Evolutionary conservation across 2,797 vertebrate genomes (phyloP), one percentile per base, ranked within the genome.

Genomic region (Prunella strophiata): DNA sequence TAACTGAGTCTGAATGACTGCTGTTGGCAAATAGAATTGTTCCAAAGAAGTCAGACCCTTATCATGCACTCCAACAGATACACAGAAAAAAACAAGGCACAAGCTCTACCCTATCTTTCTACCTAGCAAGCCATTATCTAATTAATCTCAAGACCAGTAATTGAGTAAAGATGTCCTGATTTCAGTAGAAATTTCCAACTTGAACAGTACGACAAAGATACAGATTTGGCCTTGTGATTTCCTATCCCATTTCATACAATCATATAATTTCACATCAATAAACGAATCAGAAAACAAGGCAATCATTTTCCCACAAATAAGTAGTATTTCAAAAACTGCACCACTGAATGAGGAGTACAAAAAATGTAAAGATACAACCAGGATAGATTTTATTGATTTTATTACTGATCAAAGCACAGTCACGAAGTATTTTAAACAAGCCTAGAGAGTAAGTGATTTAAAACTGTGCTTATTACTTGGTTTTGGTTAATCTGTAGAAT

Each of bases 401-500:
- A 84, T 81, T 63, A 93, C 34, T 32, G 32, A 88, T 86, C 34
- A 85, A 73, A 71, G 90, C 65, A 95, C 48, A 66, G 78, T 42
- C 78, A 94, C 42, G 76, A 72, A 85, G 30, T 89, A 94, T 63
- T 94, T 95, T 48, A 90, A 86, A 93, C 63, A 90, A 90, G 20
- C 77, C 62, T 90, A 78, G 21, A 89, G 26, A 94, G n/a, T 77
- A 92, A 94, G 65, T 34, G 65, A 93, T 95, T 89, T 66, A 79
- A 94, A 95, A 91, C 92, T 93, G 85, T 91, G 67, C 67, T 91
- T 93, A 78, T 96, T 93, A 92, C 73, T 91, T 92, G 93, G 43
- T 94, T 95, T 86, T 94, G 88, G 88, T 79, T 96, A 96, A 92
- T 92, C 76, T 95, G 79, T 92, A 94, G 96, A 96, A 95, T 90